phyloP scores from a whole-genome alignment of 1,140 invertebrate species.

The Pogonus chalceus region DNA sequence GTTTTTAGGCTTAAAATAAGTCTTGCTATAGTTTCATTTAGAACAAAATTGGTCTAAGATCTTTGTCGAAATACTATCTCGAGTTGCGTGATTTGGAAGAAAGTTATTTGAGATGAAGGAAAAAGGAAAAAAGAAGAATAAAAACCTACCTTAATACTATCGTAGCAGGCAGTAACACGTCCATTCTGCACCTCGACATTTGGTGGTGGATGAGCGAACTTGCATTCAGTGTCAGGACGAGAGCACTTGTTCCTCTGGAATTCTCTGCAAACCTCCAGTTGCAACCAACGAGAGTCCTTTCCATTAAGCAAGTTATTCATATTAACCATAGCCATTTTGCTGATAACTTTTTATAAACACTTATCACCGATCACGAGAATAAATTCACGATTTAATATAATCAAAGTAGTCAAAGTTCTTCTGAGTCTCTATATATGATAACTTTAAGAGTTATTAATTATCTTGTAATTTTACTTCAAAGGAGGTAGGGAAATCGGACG shows the following conservation, averaged over 20 bases:
- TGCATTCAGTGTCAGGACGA: constrained; percentile 97
- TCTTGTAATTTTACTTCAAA: no score
- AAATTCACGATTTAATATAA: no score
- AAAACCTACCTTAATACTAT: constrained; percentile 96
- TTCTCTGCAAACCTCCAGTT: constrained; percentile 98
- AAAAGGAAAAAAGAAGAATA: constrained; percentile 10
- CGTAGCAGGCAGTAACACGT: constrained; percentile 98
- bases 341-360: background rate
- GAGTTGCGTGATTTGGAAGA: no score
- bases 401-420: no score
- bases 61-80: no score
- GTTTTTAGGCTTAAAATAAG: no score
- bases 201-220: constrained; percentile 98
- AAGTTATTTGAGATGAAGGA: background rate
- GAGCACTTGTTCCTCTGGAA: constrained; percentile 99
- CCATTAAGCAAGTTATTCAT: constrained; percentile 94
- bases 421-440: no score
- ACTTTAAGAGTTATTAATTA: no score
- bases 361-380: no score
- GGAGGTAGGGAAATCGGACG: no score
- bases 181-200: constrained; percentile 99
- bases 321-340: constrained; percentile 84
- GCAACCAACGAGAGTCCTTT: constrained; percentile 99
- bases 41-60: no score
- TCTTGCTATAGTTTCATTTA: no score